Conservation (phyloP, 2,888 invertebrate genomes). For the Oscheius myriophilus region DNA sequence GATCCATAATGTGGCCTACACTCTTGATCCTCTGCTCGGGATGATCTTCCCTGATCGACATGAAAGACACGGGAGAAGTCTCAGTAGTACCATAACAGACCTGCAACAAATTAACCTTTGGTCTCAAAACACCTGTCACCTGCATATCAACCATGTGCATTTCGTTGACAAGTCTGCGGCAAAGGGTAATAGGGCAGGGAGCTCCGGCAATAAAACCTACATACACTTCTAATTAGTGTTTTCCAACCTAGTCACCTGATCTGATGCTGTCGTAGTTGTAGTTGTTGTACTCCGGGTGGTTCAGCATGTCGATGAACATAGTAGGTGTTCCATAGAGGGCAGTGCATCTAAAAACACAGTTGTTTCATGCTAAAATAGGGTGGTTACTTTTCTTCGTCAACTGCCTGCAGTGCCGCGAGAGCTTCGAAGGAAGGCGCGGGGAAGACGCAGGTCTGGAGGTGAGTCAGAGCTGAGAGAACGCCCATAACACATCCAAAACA, state of each 20-base stretch:
- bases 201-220: constrained; percentile 81
- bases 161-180: constrained; percentile 72
- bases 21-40: constrained; percentile 74
- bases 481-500: constrained; percentile 81
- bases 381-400: constrained; percentile 78
- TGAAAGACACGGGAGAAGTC: constrained; percentile 76
- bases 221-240: constrained; percentile 45
- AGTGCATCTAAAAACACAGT: constrained; percentile 70
- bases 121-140: constrained; percentile 9
- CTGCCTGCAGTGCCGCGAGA: constrained; percentile 77
- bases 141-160: constrained; percentile 70
- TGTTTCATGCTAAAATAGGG: background rate
- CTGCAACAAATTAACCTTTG: constrained; percentile 33
- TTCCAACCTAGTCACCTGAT: constrained; percentile 39
- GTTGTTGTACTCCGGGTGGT: constrained; percentile 70
- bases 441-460: constrained; percentile 71
- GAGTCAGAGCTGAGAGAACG: constrained; percentile 76
- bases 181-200: constrained; percentile 76
- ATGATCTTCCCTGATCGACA: constrained; percentile 73
- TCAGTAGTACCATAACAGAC: constrained; percentile 77
- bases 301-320: constrained; percentile 74
- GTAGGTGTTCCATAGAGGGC: constrained; percentile 74
- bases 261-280: constrained; percentile 69
- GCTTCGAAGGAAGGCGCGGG: constrained; percentile 75
- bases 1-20: constrained; percentile 75